phyloP scores from a whole-genome alignment of 2,113 vertebrate genomes.

The Oophaga pumilio region DNA sequence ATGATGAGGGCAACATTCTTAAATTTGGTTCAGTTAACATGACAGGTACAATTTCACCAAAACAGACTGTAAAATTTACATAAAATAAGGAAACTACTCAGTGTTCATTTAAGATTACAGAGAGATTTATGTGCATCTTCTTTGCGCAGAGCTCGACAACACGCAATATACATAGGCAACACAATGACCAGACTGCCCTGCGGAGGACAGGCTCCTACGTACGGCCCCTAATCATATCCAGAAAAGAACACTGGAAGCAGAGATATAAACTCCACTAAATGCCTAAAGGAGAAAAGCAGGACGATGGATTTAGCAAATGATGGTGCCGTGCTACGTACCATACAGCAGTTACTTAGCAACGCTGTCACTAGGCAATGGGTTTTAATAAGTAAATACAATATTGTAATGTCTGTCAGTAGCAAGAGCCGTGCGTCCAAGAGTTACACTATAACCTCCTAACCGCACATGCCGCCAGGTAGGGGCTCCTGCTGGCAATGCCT shows the following conservation, averaged over 20 bases:
- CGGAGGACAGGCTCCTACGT: neutral
- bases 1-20: too few species aligned
- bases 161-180: neutral
- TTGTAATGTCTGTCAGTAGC: slow-evolving; percentile 27
- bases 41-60: too few species aligned
- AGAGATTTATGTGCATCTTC: neutral
- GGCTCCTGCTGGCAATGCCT: neutral
- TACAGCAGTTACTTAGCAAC: slow-evolving; percentile 54
- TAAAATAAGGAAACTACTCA: too few species aligned
- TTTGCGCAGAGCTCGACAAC: neutral
- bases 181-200: neutral
- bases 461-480: neutral
- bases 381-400: slow-evolving; percentile 53
- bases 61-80: too few species aligned
- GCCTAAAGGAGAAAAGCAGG: slow-evolving; percentile 28
- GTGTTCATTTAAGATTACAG: neutral
- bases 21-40: too few species aligned
- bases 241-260: neutral
- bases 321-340: slow-evolving; percentile 38
- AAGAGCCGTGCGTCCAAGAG: slow-evolving; percentile 19
- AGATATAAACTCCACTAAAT: neutral
- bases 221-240: neutral
- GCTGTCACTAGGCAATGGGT: slow-evolving; percentile 54
- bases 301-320: slow-evolving; percentile 25
- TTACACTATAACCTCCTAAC: slow-evolving; percentile 5